phyloP scores from a whole-genome alignment of 2,797 vertebrate genomes.

The Coilia nasus region DNA sequence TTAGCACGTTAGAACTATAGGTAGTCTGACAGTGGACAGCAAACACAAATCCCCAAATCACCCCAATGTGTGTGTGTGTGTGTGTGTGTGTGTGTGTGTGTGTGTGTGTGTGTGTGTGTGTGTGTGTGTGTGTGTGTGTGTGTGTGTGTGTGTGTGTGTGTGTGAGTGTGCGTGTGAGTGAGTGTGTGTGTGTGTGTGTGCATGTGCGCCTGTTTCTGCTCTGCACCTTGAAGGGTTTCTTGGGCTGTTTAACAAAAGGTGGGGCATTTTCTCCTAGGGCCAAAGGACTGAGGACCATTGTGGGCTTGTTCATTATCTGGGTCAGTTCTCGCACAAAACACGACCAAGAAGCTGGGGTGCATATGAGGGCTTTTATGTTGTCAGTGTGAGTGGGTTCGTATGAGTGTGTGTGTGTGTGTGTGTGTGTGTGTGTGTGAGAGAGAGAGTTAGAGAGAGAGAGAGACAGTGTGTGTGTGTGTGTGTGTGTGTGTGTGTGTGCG shows the following conservation, averaged over 20 bases:
- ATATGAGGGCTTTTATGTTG: slow-evolving; percentile 16
- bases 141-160: slow-evolving; percentile 7
- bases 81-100: slow-evolving; percentile 11
- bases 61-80: not conserved
- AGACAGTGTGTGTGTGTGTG: not conserved
- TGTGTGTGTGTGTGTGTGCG: not conserved
- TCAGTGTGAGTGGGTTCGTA: not conserved
- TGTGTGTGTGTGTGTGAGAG: slow-evolving; percentile 4
- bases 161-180: not conserved
- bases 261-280: not conserved
- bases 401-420: not conserved
- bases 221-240: not conserved
- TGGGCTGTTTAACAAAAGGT: slow-evolving; percentile 1
- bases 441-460: too few species aligned
- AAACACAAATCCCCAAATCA: not conserved
- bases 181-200: not conserved
- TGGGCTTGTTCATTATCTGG: slow-evolving; percentile 6
- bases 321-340: not conserved
- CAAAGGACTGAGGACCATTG: not conserved
- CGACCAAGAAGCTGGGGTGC: not conserved
- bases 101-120: slow-evolving; percentile 13
- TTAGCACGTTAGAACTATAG: too few species aligned
- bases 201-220: too few species aligned
- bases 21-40: not conserved
- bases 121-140: slow-evolving; percentile 11